Evolutionary conservation across 2,888 invertebrate genomes (phyloP).

Genomic region (Synanthedon myopaeformis): DNA sequence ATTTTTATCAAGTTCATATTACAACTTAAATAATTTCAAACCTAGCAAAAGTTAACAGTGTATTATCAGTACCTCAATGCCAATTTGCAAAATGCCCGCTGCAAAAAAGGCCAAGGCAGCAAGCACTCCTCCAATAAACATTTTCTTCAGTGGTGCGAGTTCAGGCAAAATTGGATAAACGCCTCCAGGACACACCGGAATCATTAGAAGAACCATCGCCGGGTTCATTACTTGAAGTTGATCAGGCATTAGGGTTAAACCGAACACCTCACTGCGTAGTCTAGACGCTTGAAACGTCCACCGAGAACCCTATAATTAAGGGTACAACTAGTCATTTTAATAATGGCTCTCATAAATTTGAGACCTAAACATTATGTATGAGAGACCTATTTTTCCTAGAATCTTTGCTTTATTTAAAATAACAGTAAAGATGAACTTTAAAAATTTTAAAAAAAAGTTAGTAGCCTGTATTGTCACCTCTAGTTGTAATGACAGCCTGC

Average conservation of each 20-base stretch:
- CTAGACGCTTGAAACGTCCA: conserved; percentile 84
- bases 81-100: conserved; percentile 74
- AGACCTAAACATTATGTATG: too few species aligned
- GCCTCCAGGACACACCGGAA: conserved; percentile 73
- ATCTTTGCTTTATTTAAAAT: too few species aligned
- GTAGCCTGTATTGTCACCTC: too few species aligned
- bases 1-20: too few species aligned
- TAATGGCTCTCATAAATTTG: too few species aligned
- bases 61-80: conserved; percentile 39
- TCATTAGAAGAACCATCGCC: conserved; percentile 76
- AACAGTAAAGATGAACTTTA: too few species aligned
- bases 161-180: conserved; percentile 52
- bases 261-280: conserved; percentile 72
- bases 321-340: too few species aligned
- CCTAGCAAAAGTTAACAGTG: neutral
- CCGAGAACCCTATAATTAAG: conserved; percentile 70
- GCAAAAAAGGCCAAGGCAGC: conserved; percentile 75
- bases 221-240: conserved; percentile 87
- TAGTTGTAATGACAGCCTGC: too few species aligned
- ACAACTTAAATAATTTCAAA: neutral
- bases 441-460: too few species aligned
- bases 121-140: conserved; percentile 79
- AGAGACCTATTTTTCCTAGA: too few species aligned
- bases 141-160: conserved; percentile 75
- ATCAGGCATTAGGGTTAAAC: conserved; percentile 75